Base-by-base conservation (phyloP, 2,797 vertebrate genomes). In the Apogon talboti region DNA sequence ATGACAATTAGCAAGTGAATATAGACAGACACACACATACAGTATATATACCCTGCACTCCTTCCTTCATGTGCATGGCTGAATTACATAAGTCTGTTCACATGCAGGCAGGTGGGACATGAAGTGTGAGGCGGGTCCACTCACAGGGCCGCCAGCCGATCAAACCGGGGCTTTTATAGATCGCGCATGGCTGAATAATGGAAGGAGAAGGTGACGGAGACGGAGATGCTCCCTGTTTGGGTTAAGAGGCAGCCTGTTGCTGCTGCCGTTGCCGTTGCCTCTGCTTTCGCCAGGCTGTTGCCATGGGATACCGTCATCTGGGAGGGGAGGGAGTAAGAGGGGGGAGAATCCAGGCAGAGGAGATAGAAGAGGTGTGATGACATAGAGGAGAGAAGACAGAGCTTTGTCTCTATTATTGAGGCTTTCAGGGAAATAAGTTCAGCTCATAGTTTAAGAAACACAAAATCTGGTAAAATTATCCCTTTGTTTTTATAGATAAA, bases 301-400 rank as follows among this genome's bases (percentile, higher is more conserved):
- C 90, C 86, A 92, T 58, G 90, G 84, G 89, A 81, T 77, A 89
- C 88, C 19, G 85, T 77, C 43, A 38, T 55, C 44, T 19, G 35
- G 10, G 60, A 51, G 40, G 46, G 38, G 57, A 35, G 57, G 21
- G 57, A 43, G 13, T 24, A 24, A 24, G 60, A 18, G 13, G 11
- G 5, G 55, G 61, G 18, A 28, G 12, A 28, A 14, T 15, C 52
- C 61, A 57, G 43, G 53, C 15, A 0, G 56, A 55, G 58, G 59
- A 60, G 70, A 46, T 35, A 66, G 63, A 64, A 77, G 79, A 71
- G 51, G 71, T 66, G 58, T 84, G 86, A 83, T 64, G 54, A 67
- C 71, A 82, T 71, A 42, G 16, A 66, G 64, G 65, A 46, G 73
- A 76, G 62, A 71, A 67, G 66, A 75, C 55, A 60, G 38, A 67